Evolutionary conservation across 2,797 vertebrate species (phyloP).

Genomic region (Poecilia velifera): DNA sequence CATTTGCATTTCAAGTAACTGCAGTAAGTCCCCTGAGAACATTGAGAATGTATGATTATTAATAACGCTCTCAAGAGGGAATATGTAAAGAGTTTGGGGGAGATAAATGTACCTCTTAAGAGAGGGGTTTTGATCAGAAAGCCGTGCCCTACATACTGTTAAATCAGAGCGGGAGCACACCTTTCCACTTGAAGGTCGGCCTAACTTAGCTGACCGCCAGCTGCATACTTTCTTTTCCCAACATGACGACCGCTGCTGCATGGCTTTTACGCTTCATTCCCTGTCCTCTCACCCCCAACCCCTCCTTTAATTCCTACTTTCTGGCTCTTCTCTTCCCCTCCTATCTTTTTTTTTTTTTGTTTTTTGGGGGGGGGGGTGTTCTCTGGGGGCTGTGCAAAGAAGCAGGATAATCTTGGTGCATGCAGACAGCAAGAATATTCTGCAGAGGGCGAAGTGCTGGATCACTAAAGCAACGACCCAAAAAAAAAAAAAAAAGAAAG

Average conservation of each 20-base stretch:
- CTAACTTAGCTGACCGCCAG: slow-evolving; percentile 34
- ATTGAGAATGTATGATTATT: slow-evolving; percentile 30
- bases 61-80: slow-evolving; percentile 29
- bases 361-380: slow-evolving; percentile 8
- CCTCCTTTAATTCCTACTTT: slow-evolving; percentile 15
- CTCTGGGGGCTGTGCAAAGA: slow-evolving; percentile 69
- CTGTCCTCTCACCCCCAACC: slow-evolving; percentile 5
- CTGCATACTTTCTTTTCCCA: slow-evolving; percentile 29
- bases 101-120: slow-evolving; percentile 30
- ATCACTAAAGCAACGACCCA: slow-evolving; percentile 41
- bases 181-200: slow-evolving; percentile 56
- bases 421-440: slow-evolving; percentile 61
- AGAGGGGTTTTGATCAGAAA: slow-evolving; percentile 15
- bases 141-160: slow-evolving; percentile 31
- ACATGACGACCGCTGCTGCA: slow-evolving; percentile 43
- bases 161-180: slow-evolving; percentile 2
- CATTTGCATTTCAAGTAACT: slow-evolving; percentile 48
- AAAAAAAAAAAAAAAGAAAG: slow-evolving; percentile 11
- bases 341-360: background rate
- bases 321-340: slow-evolving; percentile 34
- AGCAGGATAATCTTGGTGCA: slow-evolving; percentile 74
- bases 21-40: slow-evolving; percentile 33
- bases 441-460: slow-evolving; percentile 58
- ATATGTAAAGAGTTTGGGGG: slow-evolving; percentile 9
- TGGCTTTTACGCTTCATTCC: slow-evolving; percentile 15